Conservation (phyloP, 2,797 vertebrate genomes). For the Sphenodon punctatus region DNA sequence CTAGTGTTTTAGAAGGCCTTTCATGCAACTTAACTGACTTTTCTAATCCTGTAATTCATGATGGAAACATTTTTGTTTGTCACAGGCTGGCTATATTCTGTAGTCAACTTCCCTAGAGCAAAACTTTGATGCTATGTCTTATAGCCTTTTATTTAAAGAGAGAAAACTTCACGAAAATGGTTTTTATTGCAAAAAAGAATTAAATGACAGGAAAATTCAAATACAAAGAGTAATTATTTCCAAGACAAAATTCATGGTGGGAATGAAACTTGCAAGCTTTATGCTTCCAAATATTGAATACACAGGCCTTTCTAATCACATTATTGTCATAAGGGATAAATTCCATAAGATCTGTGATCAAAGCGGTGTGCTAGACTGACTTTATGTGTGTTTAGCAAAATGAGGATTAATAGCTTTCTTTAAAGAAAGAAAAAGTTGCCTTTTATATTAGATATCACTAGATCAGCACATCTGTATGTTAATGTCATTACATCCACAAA, state of each 20-base stretch:
- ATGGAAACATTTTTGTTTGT: neutral
- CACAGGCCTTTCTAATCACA: slow-evolving; percentile 43
- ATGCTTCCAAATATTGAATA: slow-evolving; percentile 16
- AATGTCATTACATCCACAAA: neutral
- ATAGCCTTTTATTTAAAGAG: neutral
- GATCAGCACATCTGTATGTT: neutral
- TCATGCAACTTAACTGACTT: neutral
- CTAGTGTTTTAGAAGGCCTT: neutral
- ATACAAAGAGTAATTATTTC: neutral
- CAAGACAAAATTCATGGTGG: neutral
- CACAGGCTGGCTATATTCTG: neutral
- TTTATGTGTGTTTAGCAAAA: slow-evolving; percentile 15
- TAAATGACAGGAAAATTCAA: neutral
- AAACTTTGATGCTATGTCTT: neutral
- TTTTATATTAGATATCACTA: slow-evolving; percentile 30
- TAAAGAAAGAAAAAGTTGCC: slow-evolving; percentile 17
- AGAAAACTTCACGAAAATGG: neutral
- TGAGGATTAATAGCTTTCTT: slow-evolving; percentile 13
- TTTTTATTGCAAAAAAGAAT: neutral
- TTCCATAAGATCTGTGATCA: slow-evolving; percentile 42
- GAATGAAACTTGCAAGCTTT: slow-evolving; percentile 1
- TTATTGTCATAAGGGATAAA: slow-evolving; percentile 45
- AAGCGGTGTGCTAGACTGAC: slow-evolving; percentile 30
- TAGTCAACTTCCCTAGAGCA: neutral
- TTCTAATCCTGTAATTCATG: neutral